Percentiles rank a stretch among this genome's conserved stretches.
Conservation (phyloP, 2,797 vertebrate genomes). For the Tamandua tetradactyla region DNA sequence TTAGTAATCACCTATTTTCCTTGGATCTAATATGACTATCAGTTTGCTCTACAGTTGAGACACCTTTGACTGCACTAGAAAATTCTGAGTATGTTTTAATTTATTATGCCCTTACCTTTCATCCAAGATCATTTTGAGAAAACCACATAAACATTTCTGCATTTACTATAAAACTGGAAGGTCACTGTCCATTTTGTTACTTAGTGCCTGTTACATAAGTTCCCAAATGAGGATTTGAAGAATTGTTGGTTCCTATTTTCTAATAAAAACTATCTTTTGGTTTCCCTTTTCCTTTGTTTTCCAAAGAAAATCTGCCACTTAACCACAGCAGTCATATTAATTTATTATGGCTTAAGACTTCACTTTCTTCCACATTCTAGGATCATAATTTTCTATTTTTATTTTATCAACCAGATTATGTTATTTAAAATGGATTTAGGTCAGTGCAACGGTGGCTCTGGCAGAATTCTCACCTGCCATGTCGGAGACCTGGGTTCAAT, state of each 20-base stretch:
- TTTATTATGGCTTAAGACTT: conserved; percentile 8
- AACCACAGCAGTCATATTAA: background rate
- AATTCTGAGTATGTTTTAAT: conserved; percentile 8
- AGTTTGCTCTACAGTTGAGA: background rate
- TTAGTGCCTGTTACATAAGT: background rate
- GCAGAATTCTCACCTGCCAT: too few relatives aligned
- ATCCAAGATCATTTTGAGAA: conserved; percentile 2
- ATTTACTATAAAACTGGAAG: background rate
- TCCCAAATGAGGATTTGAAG: conserved; percentile 26
- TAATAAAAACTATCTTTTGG: background rate
- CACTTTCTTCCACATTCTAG: background rate
- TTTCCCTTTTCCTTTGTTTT: background rate
- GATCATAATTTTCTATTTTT: conserved; percentile 43
- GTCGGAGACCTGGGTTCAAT: too few relatives aligned
- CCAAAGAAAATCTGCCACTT: background rate
- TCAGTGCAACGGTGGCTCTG: too few relatives aligned
- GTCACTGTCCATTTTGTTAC: conserved; percentile 22
- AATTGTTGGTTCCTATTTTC: background rate
- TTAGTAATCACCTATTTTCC: background rate
- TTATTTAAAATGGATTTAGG: background rate
- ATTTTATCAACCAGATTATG: conserved; percentile 12
- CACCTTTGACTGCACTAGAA: background rate
- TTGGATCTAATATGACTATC: background rate
- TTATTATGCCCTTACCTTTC: conserved; percentile 25
- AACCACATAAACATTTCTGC: background rate